Conservation (phyloP, 2,797 vertebrate species). For the Bradypodion ventrale region DNA sequence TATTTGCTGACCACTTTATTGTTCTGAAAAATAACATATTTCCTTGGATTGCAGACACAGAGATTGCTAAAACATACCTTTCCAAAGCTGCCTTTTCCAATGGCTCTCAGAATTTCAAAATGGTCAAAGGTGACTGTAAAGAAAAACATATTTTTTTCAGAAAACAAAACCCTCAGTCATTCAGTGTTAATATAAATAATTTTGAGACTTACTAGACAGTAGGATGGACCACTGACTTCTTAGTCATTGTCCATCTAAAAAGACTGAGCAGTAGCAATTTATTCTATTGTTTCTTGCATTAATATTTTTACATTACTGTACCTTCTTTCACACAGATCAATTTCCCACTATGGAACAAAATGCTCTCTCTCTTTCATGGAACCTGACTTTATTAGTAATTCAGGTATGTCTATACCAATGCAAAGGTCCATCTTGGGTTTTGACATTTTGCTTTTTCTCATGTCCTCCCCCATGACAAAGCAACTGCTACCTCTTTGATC, state of each 20-base stretch:
- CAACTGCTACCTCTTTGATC: neutral
- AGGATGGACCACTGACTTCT: neutral
- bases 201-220: neutral
- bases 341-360: neutral
- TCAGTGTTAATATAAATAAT: slow-evolving; percentile 5
- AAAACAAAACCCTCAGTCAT: slow-evolving; percentile 22
- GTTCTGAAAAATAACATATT: neutral
- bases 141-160: slow-evolving; percentile 48
- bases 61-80: slow-evolving; percentile 83
- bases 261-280: neutral
- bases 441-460: neutral
- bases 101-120: slow-evolving; percentile 96
- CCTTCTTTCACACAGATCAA: neutral
- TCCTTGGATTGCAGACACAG: neutral
- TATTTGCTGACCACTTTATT: neutral
- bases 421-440: neutral
- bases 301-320: neutral
- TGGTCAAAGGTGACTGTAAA: slow-evolving; percentile 93
- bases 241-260: neutral
- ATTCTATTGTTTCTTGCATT: neutral
- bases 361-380: neutral
- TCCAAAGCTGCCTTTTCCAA: slow-evolving; percentile 97
- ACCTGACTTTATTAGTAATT: neutral
- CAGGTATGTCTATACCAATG: neutral
- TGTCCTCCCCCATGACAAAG: neutral